Percentiles rank a stretch among this genome's conserved stretches.
Evolutionary conservation across 2,888 invertebrate genomes (phyloP).

Genomic region (Rugalucina vietnamica): DNA sequence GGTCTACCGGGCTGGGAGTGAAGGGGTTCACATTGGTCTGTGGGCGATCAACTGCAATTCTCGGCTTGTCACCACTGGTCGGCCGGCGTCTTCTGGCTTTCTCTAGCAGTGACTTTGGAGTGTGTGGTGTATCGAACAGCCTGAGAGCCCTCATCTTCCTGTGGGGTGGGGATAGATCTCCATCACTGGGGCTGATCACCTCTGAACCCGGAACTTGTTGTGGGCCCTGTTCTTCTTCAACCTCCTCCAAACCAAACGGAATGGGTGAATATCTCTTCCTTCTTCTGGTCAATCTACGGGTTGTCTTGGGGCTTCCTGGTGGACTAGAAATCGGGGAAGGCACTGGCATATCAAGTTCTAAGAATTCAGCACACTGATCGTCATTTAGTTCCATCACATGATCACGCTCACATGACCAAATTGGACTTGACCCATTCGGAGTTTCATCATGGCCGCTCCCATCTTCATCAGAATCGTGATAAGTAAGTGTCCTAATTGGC

Average conservation of each 20-base stretch:
- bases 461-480: conserved; percentile 71
- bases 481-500: conserved; percentile 67
- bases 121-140: conserved; percentile 93
- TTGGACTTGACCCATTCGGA: conserved; percentile 61
- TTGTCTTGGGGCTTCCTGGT: conserved; percentile 66
- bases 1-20: conserved; percentile 75
- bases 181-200: conserved; percentile 32
- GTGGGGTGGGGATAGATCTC: conserved; percentile 85
- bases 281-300: conserved; percentile 58
- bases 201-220: conserved; percentile 60
- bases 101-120: conserved; percentile 92
- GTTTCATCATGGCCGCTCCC: conserved; percentile 66
- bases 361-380: conserved; percentile 68
- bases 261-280: conserved; percentile 63
- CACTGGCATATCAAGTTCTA: conserved; percentile 72
- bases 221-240: conserved; percentile 63
- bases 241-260: conserved; percentile 65
- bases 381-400: conserved; percentile 43
- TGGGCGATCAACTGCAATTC: conserved; percentile 52
- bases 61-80: conserved; percentile 60
- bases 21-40: conserved; percentile 92
- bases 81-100: conserved; percentile 84
- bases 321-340: conserved; percentile 69
- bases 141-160: conserved; percentile 85
- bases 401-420: conserved; percentile 62